Conservation (phyloP, 2,797 vertebrate genomes). For the Hozukius guyotensis region DNA sequence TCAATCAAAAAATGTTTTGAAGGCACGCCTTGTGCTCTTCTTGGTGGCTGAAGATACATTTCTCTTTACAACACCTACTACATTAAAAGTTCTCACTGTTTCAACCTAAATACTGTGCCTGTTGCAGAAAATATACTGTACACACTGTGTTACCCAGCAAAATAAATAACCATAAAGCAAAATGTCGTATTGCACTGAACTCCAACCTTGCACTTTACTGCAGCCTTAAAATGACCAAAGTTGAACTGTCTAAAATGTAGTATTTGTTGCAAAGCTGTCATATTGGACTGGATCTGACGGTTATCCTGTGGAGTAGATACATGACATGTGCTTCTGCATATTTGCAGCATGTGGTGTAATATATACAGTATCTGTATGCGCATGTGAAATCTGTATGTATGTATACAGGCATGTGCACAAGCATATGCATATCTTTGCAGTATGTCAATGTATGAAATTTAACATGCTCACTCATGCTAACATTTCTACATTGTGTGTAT, state of each 20-base stretch:
- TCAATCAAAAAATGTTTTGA: not conserved
- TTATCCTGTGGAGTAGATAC: not conserved
- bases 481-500: slow-evolving; percentile 7
- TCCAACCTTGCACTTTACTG: not conserved
- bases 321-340: slow-evolving; percentile 6
- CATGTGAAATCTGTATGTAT: not conserved
- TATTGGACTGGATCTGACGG: not conserved
- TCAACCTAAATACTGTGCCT: not conserved
- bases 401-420: not conserved
- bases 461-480: slow-evolving; percentile 3
- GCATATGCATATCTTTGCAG: not conserved
- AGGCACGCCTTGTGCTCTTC: not conserved
- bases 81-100: not conserved
- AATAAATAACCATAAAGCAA: not conserved
- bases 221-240: not conserved
- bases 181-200: not conserved
- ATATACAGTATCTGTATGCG: not conserved
- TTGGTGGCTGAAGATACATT: not conserved
- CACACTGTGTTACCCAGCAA: not conserved
- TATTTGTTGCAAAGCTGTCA: not conserved
- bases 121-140: not conserved
- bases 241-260: not conserved
- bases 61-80: not conserved
- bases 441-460: not conserved
- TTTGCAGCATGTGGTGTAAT: not conserved